Evolutionary conservation across 2,113 vertebrate genomes (phyloP).

Genomic region (Notothenia coriiceps): DNA sequence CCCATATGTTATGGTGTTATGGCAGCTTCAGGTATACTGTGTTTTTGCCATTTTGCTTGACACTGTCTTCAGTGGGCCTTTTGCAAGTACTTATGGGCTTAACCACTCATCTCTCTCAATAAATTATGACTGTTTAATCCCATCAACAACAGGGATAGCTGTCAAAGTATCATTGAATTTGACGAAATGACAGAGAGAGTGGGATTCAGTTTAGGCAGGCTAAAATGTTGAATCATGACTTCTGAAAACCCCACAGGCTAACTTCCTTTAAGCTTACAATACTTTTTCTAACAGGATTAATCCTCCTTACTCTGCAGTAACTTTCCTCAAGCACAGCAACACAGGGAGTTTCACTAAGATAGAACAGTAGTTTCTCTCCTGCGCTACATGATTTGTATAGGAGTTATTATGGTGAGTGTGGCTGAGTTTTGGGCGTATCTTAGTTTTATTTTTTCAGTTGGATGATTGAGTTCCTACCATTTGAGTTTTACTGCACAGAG

Average conservation of each 20-base stretch:
- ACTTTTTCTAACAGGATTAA: slow-evolving; percentile 61
- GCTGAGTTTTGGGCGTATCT: slow-evolving; percentile 9
- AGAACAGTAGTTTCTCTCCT: slow-evolving; percentile 18
- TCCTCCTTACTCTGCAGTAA: slow-evolving; percentile 43
- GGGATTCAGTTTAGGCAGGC: slow-evolving; percentile 40
- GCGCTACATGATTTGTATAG: slow-evolving; percentile 10
- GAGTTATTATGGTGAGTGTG: slow-evolving; percentile 4
- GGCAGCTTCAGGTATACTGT: slow-evolving; percentile 5
- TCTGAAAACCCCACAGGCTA: slow-evolving; percentile 44
- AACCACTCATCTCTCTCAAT: slow-evolving; percentile 55
- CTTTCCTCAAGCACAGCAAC: slow-evolving; percentile 44
- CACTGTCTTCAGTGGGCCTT: slow-evolving; percentile 44
- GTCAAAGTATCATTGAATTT: slow-evolving; percentile 62
- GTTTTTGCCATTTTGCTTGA: slow-evolving; percentile 46
- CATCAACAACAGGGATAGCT: slow-evolving; percentile 68
- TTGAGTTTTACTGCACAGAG: slow-evolving; percentile 54
- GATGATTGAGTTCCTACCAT: slow-evolving; percentile 38
- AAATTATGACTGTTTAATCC: slow-evolving; percentile 72
- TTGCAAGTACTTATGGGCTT: slow-evolving; percentile 63
- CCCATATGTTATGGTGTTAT: neutral
- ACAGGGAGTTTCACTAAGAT: slow-evolving; percentile 13
- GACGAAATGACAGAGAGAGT: slow-evolving; percentile 55
- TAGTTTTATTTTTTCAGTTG: neutral
- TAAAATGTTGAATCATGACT: slow-evolving; percentile 71
- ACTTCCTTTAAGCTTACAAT: slow-evolving; percentile 50